Evolutionary conservation across 1,140 invertebrate genomes (phyloP).

Genomic region (Matsumurasca onukii): DNA sequence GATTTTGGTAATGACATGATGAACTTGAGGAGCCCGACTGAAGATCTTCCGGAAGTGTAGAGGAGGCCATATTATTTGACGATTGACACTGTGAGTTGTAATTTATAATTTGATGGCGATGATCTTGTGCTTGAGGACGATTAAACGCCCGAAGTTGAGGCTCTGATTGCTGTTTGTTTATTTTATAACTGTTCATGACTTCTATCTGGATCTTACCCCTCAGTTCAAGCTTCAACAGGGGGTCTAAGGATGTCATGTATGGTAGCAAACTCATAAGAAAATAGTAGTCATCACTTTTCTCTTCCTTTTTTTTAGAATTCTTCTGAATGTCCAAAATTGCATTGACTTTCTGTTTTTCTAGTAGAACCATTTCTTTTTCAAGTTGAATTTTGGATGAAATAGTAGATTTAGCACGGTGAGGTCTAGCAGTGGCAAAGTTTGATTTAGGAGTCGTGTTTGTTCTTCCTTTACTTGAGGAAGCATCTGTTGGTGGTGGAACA

Average conservation of each 20-base stretch:
- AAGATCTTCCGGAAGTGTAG: neutral
- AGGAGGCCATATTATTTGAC: neutral
- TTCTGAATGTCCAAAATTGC: constrained; percentile 12
- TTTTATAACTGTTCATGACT: neutral
- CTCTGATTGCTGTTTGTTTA: neutral
- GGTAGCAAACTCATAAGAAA: constrained; percentile 12
- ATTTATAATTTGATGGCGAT: neutral
- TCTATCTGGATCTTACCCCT: constrained; percentile 1
- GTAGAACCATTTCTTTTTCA: constrained; percentile 1
- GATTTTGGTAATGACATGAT: neutral
- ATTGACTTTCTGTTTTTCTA: constrained; percentile 3
- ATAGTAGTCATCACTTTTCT: neutral
- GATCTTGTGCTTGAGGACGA: too few species aligned
- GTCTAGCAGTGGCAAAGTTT: neutral
- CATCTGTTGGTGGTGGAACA: too few species aligned
- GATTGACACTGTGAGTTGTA: neutral
- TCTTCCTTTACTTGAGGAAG: neutral
- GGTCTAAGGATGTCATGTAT: neutral
- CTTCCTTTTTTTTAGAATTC: neutral
- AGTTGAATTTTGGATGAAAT: neutral
- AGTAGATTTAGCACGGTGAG: neutral
- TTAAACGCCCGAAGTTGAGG: neutral
- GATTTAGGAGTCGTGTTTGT: neutral
- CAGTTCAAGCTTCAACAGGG: neutral
- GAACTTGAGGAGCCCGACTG: neutral